Base-by-base conservation (phyloP, 2,113 vertebrate genomes). In the Capricornis sumatraensis region DNA sequence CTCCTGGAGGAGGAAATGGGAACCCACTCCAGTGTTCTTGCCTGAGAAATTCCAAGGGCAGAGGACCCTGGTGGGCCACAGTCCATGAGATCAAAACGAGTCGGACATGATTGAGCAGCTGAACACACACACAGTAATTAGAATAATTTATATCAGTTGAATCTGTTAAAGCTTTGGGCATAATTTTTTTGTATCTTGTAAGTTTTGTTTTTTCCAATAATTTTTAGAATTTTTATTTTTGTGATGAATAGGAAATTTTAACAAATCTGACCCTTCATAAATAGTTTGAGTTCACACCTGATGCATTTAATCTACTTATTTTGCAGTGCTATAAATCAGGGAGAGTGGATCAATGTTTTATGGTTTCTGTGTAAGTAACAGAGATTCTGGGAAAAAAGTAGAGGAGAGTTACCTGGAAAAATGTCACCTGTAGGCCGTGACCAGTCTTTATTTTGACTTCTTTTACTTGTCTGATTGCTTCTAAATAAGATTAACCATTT, bases 201-300 rank as follows among this genome's bases (percentile, higher is more conserved):
- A 14, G 33, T 92, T 94, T 92, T 28, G 36, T 67, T 86, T 79
- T 53, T 53, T 28, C 43, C 27, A 74, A 23, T 74, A 92, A 62
- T 76, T 96, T 91, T 93, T 74, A 91, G 43, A 78, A 21, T 60
- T 87, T 97, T 85, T 58, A 8, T 16, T 92, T 91, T 50, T 71
- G 25, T 92, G 50, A 81, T 60, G 40, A 81, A 74, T 23, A 62
- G 76, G 64, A 95, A 92, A 57, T 25, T 85, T 36, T 14, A 19
- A n/a, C 6, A 85, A 76, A 50, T 36, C 27, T 88, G 7, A 33
- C 71, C 30, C 33, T 83, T 94, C 17, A 12, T 67, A 83, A 79
- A 45, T 76, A 96, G n/a, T 83, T 88, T 94, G 82, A 76, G 25
- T 30, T 87, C 10, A 27, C 19, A 40, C 74, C 25, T 23, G 50